Percentiles rank a stretch among this genome's conserved stretches.
Evolutionary conservation across 2,888 invertebrate genomes (phyloP).

Genomic region (Aphrophora alni): DNA sequence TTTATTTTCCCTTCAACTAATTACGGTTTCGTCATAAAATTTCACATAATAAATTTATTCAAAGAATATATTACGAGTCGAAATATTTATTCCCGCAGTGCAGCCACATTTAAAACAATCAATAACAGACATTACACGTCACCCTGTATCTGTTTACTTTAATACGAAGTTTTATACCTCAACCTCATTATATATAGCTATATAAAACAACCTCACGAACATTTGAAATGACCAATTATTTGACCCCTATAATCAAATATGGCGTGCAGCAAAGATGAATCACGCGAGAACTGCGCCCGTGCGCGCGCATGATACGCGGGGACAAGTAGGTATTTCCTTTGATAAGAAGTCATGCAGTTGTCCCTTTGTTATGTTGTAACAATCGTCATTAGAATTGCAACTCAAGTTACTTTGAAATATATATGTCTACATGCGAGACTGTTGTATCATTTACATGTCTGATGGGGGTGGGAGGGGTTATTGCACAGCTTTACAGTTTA

Average conservation of each 20-base stretch:
- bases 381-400: neutral
- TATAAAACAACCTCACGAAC: slow-evolving; percentile 2
- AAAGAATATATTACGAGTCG: no score
- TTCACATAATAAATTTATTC: no score
- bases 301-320: neutral
- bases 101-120: no score
- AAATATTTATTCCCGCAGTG: no score
- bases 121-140: neutral
- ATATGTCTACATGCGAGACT: neutral
- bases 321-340: neutral
- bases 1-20: no score
- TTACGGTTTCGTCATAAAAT: no score
- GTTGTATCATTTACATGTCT: neutral
- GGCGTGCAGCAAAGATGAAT: neutral
- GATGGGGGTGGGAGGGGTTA: no score
- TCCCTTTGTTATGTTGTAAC: neutral
- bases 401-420: neutral
- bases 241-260: slow-evolving; percentile 1
- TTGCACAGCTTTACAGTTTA: no score
- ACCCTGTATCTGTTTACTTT: neutral
- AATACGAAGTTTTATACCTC: neutral
- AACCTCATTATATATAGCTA: neutral
- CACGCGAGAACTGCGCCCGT: neutral
- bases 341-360: neutral
- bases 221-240: neutral